Percentiles rank a stretch among this genome's conserved stretches.
Conservation (phyloP, 2,113 vertebrate species). For the Megaleporinus macrocephalus region DNA sequence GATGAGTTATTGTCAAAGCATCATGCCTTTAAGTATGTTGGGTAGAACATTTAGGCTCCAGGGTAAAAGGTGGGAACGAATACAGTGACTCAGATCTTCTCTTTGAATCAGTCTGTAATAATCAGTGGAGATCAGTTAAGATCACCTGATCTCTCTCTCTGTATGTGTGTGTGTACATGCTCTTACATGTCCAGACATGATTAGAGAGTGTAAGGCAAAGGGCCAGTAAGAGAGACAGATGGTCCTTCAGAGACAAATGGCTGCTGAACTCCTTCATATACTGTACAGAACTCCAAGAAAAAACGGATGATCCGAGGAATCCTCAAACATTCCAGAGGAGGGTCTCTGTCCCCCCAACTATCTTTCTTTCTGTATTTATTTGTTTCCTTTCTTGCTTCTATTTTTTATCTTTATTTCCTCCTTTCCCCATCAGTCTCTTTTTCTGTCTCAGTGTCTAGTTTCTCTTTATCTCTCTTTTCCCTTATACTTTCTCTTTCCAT, state of each 20-base stretch:
- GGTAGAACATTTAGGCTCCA: neutral
- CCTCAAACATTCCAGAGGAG: neutral
- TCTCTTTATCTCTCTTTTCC: too few species aligned
- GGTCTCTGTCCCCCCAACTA: too few species aligned
- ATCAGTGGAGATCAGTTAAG: neutral
- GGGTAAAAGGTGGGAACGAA: constrained; percentile 39
- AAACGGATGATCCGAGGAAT: neutral
- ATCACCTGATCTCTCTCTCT: neutral
- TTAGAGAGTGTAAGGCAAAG: constrained; percentile 35
- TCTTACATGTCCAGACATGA: constrained; percentile 48
- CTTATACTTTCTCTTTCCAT: too few species aligned
- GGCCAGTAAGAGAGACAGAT: constrained; percentile 51
- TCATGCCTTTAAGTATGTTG: neutral
- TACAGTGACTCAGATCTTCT: constrained; percentile 16
- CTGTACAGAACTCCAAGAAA: neutral
- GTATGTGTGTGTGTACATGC: constrained; percentile 10
- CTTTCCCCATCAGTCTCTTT: too few species aligned
- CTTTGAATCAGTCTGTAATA: neutral
- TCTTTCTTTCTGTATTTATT: too few species aligned
- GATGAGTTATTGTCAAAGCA: too few species aligned
- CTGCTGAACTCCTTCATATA: constrained; percentile 33
- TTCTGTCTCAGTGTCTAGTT: too few species aligned
- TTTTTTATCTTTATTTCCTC: too few species aligned
- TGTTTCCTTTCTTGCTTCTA: too few species aligned
- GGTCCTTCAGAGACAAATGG: constrained; percentile 49